Base-by-base conservation (phyloP, 2,888 invertebrate species). In the Xylocampa areola region DNA sequence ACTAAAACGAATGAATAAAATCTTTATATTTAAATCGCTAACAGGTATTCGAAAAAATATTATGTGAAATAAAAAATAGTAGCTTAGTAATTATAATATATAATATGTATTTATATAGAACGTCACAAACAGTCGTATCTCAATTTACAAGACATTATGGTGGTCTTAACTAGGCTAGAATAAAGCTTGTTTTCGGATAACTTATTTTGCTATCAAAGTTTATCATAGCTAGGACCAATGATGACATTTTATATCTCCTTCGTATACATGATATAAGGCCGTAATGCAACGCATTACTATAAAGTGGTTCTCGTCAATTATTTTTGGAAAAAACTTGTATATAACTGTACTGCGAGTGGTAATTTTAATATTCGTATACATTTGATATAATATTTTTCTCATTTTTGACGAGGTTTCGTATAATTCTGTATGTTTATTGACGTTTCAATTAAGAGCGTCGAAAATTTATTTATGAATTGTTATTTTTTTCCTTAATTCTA, bases 261-360 rank as follows among this genome's bases (percentile, higher is more conserved):
- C 96, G 96, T 96, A 96, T 96, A 96, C 96, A 95, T 95, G 95
- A 95, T 94, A 94, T 95, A 96, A 96, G 96, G 96, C 95, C 94
- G 94, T 87, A 92, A 94, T 92, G 90, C 87, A 60, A 52, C 52
- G 88, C 91, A 93, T 92, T 91, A 91, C 93, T 83, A 80, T 84
- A 83, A 84, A 82, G 82, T 88, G 83, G 84, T 88, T 82, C 76
- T 60, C 61, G 72, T 68, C 73, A 68, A 83, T 77, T 79, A 72
- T 74, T 64, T 49, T 74, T 69, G 69, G 70, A 59, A 72, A 71
- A 75, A 44, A 32, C n/a, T 68, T 51, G 49, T 63, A 53, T 51
- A 52, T 48, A 32, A 70, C 67, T 53, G 33, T 59, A 76, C 80
- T 78, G 76, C 76, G 79, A 82, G 80, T 79, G 76, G 48, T 50